Percentiles rank a stretch among this genome's conserved stretches.
Evolutionary conservation across 2,113 vertebrate species (phyloP).

Genomic region (Myotis davidii): DNA sequence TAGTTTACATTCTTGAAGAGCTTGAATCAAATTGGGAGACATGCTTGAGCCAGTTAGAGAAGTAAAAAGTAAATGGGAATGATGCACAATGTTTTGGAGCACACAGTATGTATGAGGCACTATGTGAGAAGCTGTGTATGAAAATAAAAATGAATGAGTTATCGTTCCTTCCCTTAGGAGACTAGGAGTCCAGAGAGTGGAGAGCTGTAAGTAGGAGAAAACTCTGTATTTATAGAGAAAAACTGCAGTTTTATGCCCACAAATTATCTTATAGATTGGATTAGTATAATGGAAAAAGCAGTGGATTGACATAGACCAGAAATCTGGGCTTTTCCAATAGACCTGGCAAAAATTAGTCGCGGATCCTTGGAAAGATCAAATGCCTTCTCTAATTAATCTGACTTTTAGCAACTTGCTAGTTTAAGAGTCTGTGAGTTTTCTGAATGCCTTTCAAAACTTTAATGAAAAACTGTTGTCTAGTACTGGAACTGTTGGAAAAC

Average conservation of each 20-base stretch:
- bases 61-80: too few relatives aligned
- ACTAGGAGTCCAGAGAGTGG: neutral
- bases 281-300: neutral
- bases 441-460: conserved; percentile 35
- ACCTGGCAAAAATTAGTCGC: neutral
- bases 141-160: neutral
- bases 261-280: neutral
- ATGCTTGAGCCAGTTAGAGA: neutral
- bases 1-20: neutral
- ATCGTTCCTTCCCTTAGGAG: neutral
- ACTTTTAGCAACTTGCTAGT: conserved; percentile 18
- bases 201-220: neutral
- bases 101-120: neutral
- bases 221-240: neutral
- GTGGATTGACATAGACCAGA: neutral
- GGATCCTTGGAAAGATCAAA: neutral
- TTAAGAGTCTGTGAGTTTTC: neutral
- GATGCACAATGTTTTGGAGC: neutral
- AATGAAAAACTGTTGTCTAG: neutral
- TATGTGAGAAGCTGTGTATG: neutral
- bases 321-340: conserved; percentile 23
- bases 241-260: neutral
- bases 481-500: conserved; percentile 4
- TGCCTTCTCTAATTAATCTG: conserved; percentile 43
- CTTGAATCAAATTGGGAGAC: neutral